These are phyloP conservation scores for Telenomus remus DNA, from an alignment of 1,140 invertebrate genomes.

Conservation along the genomic window DNA sequence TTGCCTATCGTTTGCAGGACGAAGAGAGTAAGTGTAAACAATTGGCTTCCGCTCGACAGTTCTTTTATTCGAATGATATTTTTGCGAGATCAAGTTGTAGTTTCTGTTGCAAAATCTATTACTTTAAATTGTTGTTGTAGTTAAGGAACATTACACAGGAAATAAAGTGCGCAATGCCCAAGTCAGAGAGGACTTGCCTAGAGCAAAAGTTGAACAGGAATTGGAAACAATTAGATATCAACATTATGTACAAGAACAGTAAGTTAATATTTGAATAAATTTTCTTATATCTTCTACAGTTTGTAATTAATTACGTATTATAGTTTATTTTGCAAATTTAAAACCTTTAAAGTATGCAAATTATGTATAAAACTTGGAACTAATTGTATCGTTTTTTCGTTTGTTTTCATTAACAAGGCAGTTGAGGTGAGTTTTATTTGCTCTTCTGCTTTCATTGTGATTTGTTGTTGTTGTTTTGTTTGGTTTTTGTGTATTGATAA, in stretches of 20 bases:
- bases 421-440: constrained; percentile 29
- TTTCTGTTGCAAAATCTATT: constrained; percentile 4
- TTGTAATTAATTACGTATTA: too few relatives aligned
- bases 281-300: too few relatives aligned
- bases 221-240: constrained; percentile 81
- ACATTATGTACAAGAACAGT: constrained; percentile 79
- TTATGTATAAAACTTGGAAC: background rate
- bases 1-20: constrained; percentile 92
- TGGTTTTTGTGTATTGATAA: background rate
- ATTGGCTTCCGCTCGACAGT: background rate
- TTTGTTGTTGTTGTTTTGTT: too few relatives aligned
- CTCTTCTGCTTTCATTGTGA: background rate
- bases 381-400: constrained; percentile 8
- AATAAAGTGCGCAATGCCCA: constrained; percentile 91
- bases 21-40: constrained; percentile 85
- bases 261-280: constrained; percentile 65
- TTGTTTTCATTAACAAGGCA: constrained; percentile 19
- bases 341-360: too few relatives aligned
- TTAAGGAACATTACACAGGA: constrained; percentile 87
- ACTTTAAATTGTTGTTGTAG: constrained; percentile 71
- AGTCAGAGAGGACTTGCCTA: constrained; percentile 91
- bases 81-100: too few relatives aligned
- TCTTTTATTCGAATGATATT: too few relatives aligned
- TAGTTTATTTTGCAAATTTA: too few relatives aligned
- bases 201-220: constrained; percentile 87